Evolutionary conservation across 2,888 invertebrate genomes (phyloP), one percentile per base, ranked within the genome.

Genomic region (Polydrusus pterygomalis): DNA sequence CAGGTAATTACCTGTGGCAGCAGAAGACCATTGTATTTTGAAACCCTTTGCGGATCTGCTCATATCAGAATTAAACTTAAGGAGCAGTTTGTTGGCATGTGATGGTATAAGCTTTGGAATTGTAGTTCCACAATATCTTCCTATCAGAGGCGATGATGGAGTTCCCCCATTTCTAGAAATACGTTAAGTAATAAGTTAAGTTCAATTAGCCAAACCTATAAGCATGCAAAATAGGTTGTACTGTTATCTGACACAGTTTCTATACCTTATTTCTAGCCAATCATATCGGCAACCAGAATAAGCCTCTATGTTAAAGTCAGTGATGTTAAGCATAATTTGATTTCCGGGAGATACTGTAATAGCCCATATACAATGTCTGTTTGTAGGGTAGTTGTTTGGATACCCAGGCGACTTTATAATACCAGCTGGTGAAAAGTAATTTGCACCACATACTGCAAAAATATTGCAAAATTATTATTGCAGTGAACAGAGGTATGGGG

Each of bases 351-450:
- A 90, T 0, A 91, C 95, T 15, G 90, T 90, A 71, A 98, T 92
- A 0, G 89, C 89, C 97, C 97, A 98, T n/a, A 88, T 88, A 85
- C 98, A 98, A 75, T 94, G 91, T 77, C 90, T 90, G 80, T 91
- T 90, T 1, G 88, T 85, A 2, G 93, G 92, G 85, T 97, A 98
- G 13, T 86, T 83, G 0, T 89, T 81, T 0, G 97, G 97, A 90
- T 93, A 97, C 64, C 92, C 91, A 0, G 97, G 97, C 6, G 95
- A 94, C 80, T 89, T 90, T 11, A 97, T 89, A 8, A 89, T 86
- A 0, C 97, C 98, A 40, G 89, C 90, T 25, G 90, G 83, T 43
- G 92, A 91, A 43, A 90, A 90, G 80, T 91, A 93, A 51, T 89
- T 89, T 0, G 94, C 94, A 1, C 96, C 96, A 86, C 98, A 98